Evolutionary conservation across 2,113 vertebrate species (phyloP).

Genomic region (Jacana jacana): DNA sequence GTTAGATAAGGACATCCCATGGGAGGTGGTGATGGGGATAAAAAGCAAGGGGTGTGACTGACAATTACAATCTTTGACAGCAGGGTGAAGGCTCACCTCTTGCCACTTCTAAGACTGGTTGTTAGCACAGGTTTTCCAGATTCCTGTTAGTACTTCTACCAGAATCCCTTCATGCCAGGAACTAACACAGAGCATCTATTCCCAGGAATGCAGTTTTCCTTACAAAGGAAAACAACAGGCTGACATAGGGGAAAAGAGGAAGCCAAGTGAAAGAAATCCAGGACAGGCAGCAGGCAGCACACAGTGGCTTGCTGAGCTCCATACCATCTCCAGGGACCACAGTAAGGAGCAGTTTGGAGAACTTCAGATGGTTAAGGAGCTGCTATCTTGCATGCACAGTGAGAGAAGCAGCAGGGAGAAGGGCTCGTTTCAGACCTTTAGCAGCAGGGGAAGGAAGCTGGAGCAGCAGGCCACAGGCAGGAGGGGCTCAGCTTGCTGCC

Average conservation of each 20-base stretch:
- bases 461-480: neutral
- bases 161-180: neutral
- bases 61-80: too few species aligned
- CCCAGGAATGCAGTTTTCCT: accelerated
- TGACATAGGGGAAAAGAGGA: neutral
- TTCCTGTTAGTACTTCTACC: neutral
- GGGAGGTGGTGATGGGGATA: neutral
- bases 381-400: too few species aligned
- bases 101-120: neutral
- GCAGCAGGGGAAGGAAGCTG: neutral
- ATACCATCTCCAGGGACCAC: neutral
- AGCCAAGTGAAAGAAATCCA: neutral
- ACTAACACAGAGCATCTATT: too few species aligned
- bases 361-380: neutral
- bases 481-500: neutral
- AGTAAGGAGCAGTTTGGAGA: neutral
- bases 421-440: neutral
- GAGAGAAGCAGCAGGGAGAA: neutral
- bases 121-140: too few species aligned
- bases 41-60: neutral
- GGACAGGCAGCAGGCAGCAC: too few species aligned
- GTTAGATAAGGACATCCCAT: neutral
- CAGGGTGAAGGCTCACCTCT: too few species aligned
- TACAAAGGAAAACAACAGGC: neutral
- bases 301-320: neutral